A percentile compares a stretch with the other conserved stretches of the same genome.
These are phyloP conservation scores for Microcebus jonahi DNA, from an alignment of 2,113 vertebrate genomes.

Conservation along the genomic window DNA sequence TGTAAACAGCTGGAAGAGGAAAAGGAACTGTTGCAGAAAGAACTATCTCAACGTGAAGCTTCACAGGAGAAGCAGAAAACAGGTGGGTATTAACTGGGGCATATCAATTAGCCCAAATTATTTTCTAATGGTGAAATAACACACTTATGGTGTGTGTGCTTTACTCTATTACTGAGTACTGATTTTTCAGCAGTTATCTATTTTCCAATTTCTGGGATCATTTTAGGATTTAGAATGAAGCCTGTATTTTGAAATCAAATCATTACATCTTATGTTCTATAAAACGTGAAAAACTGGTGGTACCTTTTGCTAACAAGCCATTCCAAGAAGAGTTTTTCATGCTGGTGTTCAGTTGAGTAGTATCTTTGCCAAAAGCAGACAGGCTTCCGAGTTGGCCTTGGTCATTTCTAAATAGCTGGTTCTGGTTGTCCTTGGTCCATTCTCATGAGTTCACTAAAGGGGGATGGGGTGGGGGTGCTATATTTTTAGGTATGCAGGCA, in stretches of 20 bases:
- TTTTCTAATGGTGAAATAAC: neutral
- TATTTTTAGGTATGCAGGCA: neutral
- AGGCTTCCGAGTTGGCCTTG: neutral
- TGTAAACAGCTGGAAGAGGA: slow-evolving; percentile 92
- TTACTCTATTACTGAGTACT: no score
- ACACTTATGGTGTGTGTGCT: accelerated
- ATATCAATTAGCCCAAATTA: accelerated
- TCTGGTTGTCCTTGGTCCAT: neutral
- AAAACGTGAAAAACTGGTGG: neutral
- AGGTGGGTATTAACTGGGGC: slow-evolving; percentile 48
- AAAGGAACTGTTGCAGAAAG: slow-evolving; percentile 85
- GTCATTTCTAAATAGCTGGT: neutral
- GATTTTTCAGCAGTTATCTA: neutral
- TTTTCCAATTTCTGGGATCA: neutral
- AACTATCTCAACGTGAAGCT: slow-evolving; percentile 75
- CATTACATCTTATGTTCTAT: neutral
- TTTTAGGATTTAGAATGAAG: neutral
- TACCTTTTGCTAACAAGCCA: neutral
- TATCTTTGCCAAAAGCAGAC: neutral
- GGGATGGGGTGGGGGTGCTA: accelerated
- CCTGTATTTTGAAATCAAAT: neutral
- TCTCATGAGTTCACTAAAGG: neutral
- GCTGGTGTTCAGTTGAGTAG: neutral
- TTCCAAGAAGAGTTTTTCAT: neutral
- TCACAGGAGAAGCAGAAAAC: slow-evolving; percentile 69